Evolutionary conservation across 2,113 vertebrate genomes (phyloP), one percentile per base, ranked within the genome.

Genomic region (Bettongia penicillata): DNA sequence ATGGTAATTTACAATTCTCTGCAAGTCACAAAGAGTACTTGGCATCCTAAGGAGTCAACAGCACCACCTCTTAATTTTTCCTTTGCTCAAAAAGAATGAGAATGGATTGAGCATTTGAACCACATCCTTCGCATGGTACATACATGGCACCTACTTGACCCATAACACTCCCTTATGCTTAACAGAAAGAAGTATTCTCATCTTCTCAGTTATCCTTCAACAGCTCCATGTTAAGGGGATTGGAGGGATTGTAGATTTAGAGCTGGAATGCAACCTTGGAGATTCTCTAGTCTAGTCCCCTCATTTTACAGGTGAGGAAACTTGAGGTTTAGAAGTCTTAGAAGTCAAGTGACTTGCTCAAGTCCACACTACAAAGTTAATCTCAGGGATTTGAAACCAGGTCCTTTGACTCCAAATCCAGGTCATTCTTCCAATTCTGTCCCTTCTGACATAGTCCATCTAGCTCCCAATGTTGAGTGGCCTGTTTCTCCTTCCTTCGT

Each of bases 201-300:
- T 93, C 19, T 96, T 94, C 91, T 94, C 91, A 89, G 52, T 25
- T 90, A 47, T 55, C 26, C 31, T 53, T 19, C 94, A 91, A 91
- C 12, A 91, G 90, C n/a, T 89, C 52, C 31, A 68, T 68, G 31
- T 68, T 68, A 37, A 68, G 14, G 31, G 61, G 31, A 68, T 37
- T 37, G 31, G 31, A 12, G 61, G 10, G 31, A 68, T 14, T 22
- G 2, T 68, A 68, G 61, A 68, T 68, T 68, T 37, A 37, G 31
- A 68, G 31, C 31, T n/a, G 12, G 31, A 68, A 68, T 31, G 61
- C 3, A 68, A 68, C 31, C 3, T 14, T 68, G 61, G 31, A 37
- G 3, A 37, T 37, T 1, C 31, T 68, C 31, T 68, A 61, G 12
- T 31, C 28, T 61, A 31, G 57, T 61, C 10, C 57, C 57, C 57